Conservation (phyloP, 2,888 invertebrate genomes). For the Acleris holmiana region DNA sequence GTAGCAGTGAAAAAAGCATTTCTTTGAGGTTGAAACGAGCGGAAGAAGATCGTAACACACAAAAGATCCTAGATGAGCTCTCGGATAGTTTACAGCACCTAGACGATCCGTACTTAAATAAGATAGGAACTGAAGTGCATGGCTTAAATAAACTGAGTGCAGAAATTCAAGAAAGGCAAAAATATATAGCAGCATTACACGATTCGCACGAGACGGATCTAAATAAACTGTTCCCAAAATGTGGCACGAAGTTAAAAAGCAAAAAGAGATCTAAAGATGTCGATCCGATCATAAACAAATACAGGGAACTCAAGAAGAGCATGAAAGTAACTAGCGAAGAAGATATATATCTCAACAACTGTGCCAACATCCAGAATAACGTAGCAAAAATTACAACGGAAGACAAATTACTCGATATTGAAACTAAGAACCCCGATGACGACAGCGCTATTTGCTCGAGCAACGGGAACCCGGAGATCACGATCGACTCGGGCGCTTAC, state of each 20-base stretch:
- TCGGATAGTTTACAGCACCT: slow-evolving; percentile 82
- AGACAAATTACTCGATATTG: slow-evolving; percentile 69
- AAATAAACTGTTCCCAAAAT: slow-evolving; percentile 77
- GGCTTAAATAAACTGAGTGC: slow-evolving; percentile 84
- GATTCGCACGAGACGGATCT: slow-evolving; percentile 78
- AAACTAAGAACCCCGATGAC: slow-evolving; percentile 77
- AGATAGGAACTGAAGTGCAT: slow-evolving; percentile 84
- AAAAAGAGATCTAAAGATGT: slow-evolving; percentile 79
- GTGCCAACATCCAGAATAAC: slow-evolving; percentile 74
- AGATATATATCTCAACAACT: slow-evolving; percentile 75
- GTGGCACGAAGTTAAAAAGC: slow-evolving; percentile 78
- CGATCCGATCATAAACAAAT: slow-evolving; percentile 79
- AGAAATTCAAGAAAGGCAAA: slow-evolving; percentile 84
- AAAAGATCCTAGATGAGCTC: slow-evolving; percentile 76
- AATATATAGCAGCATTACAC: slow-evolving; percentile 83
- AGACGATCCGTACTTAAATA: slow-evolving; percentile 85
- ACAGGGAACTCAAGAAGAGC: slow-evolving; percentile 75
- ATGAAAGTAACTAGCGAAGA: slow-evolving; percentile 77
- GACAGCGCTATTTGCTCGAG: slow-evolving; percentile 77
- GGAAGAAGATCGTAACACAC: slow-evolving; percentile 78
- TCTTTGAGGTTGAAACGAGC: slow-evolving; percentile 78
- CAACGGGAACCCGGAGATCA: slow-evolving; percentile 81
- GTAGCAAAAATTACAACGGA: slow-evolving; percentile 60
- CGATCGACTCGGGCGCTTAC: slow-evolving; percentile 77
- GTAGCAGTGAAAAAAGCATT: slow-evolving; percentile 80